Base-by-base conservation (phyloP, 2,113 vertebrate genomes). In the Microcebus jonahi region DNA sequence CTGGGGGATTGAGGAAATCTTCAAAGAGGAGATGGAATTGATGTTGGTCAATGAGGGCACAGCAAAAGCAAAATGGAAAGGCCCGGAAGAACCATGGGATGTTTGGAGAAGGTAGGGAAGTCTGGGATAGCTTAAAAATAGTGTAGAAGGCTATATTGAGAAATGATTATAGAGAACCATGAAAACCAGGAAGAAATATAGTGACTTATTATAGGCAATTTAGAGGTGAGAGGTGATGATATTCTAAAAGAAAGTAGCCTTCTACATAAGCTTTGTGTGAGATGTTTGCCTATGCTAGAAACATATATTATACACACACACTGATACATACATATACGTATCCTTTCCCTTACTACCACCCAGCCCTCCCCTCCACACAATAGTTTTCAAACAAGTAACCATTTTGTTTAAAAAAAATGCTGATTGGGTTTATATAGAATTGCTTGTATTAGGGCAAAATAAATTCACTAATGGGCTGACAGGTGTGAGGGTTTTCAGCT, bases 361-460 rank as follows among this genome's bases (percentile, higher is more conserved):
- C 31, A 36, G 15, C 8, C 5, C 10, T 70, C 6, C 18, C 18
- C 27, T 50, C 39, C 42, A 20, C 25, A 90, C 31, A 45, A 8
- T 89, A 55, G 2, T 75, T 91, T 96, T 86, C 39, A 87, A 87
- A 94, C 55, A 79, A 85, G 29, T 57, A 82, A 91, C 42, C 25
- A 45, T 79, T 90, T 94, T 90, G 88, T 95, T 85, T 86, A 27
- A 81, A 93, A 81, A 93, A 93, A 94, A 63, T 89, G 88, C 23
- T 29, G 13, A 87, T 92, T 76, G 4, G 77, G 50, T 96, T 95
- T 80, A 70, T 2, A 81, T 88, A 97, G 76, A 23, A 68, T 88
- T 92, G 87, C 21, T 45, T 94, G 68, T 91, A 63, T 88, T 82
- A 5, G 88, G 95, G 77, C 93, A 91, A 97, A 98, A 94, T 91